Evolutionary conservation across 2,888 invertebrate genomes (phyloP), one percentile per base, ranked within the genome.

Genomic region (Cybosia mesomella): DNA sequence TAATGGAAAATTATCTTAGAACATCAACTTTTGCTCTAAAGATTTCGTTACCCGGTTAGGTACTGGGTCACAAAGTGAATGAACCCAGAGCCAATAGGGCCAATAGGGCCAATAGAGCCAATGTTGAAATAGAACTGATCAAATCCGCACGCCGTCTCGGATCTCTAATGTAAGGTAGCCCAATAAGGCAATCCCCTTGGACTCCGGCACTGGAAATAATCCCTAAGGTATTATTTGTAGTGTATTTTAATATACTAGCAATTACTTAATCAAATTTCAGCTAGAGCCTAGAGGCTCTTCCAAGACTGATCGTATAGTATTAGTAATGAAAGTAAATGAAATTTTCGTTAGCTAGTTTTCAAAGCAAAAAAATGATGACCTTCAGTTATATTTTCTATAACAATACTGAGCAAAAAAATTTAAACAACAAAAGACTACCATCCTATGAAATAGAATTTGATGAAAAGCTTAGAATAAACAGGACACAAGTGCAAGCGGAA

Each of bases 401-500:
- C 11, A 66, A 61, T 54, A 21, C 32, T 21, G 53, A 58, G 39
- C 53, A 8, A 15, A 61, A 55, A 66, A 77, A 69, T 68, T 72
- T 72, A 76, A 78, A 78, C 76, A 75, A 81, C 78, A 73, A 81
- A 76, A 77, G 74, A 70, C 67, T 73, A 69, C 60, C 76, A 70
- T 74, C 73, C 64, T 72, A 68, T 75, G 72, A 75, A 81, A 84
- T 76, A 78, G 73, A 83, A 83, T 85, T 87, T 85, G 84, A 87
- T 87, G 85, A 81, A 83, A 85, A 86, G 83, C 87, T 83, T 77
- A 80, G 82, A 87, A 87, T 86, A 90, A 89, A 88, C 85, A 85
- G 84, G 85, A 85, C 85, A 86, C 83, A 85, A 88, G 86, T 87
- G 84, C 84, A 84, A 81, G 85, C 89, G 91, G 91, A 91, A 90